phyloP scores from a whole-genome alignment of 1,140 invertebrate species.

The Panulirus ornatus region DNA sequence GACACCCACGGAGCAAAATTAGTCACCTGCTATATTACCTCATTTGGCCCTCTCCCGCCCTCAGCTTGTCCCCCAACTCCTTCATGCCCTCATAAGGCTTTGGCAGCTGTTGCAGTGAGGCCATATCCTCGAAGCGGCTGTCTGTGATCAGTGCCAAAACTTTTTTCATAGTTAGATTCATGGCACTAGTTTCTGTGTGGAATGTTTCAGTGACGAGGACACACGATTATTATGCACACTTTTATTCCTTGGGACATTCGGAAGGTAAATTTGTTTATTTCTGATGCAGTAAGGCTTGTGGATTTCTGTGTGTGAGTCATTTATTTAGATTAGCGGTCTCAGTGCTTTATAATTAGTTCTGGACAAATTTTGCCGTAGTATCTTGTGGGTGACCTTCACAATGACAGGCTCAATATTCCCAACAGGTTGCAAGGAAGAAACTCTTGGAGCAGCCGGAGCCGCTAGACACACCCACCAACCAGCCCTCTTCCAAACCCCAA shows the following conservation, averaged over 20 bases:
- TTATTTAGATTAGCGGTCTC: too few species aligned
- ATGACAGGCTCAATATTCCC: background rate
- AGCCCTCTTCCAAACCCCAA: background rate
- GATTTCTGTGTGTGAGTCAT: too few species aligned
- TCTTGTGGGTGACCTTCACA: background rate
- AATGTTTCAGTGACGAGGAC: too few species aligned
- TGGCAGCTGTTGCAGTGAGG: slow-evolving; percentile 48
- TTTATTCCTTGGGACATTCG: too few species aligned
- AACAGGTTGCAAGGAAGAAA: background rate
- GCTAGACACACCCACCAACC: background rate
- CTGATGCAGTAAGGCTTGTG: too few species aligned
- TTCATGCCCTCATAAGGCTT: slow-evolving; percentile 56
- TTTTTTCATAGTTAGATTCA: slow-evolving; percentile 29
- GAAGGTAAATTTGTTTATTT: too few species aligned
- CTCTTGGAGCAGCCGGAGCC: background rate
- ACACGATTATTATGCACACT: background rate
- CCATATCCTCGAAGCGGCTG: slow-evolving; percentile 40
- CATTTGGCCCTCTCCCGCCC: slow-evolving; percentile 54
- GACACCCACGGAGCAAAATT: slow-evolving; percentile 61
- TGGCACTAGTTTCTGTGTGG: slow-evolving; percentile 8
- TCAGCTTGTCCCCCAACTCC: background rate
- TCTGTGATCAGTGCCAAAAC: slow-evolving; percentile 51
- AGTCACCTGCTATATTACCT: slow-evolving; percentile 66
- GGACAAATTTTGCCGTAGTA: background rate
- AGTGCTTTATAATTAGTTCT: too few species aligned